Conservation (phyloP, 2,113 vertebrate genomes). For the Oryzias javanicus region DNA sequence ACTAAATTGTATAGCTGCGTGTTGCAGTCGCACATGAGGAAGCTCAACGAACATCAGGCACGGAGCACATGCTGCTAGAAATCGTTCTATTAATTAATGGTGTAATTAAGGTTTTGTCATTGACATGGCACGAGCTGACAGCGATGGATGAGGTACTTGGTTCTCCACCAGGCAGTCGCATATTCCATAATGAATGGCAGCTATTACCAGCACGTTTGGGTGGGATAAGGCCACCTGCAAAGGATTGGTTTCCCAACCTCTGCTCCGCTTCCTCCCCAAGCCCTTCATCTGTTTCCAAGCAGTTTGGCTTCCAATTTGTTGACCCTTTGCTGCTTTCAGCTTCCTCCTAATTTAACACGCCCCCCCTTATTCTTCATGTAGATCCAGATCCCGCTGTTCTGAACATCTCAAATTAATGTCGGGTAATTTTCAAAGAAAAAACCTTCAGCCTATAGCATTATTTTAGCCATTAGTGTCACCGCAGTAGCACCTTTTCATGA, state of each 20-base stretch:
- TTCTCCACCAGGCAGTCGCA: conserved; percentile 80
- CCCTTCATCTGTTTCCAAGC: conserved; percentile 57
- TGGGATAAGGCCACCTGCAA: conserved; percentile 89
- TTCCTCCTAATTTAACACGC: conserved; percentile 52
- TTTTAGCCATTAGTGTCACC: conserved; percentile 31
- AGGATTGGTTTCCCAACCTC: conserved; percentile 75
- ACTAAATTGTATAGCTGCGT: conserved; percentile 59
- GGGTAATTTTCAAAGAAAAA: conserved; percentile 50
- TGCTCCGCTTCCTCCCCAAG: conserved; percentile 34
- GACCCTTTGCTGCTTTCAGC: conserved; percentile 60
- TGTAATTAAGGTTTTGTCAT: conserved; percentile 99
- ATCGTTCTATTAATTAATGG: conserved; percentile 99
- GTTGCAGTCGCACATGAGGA: conserved; percentile 84
- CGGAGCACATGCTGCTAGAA: conserved; percentile 83
- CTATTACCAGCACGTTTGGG: conserved; percentile 91
- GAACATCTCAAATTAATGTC: conserved; percentile 52
- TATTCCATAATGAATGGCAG: conserved; percentile 93
- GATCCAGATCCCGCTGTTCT: conserved; percentile 42
- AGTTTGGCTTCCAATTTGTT: conserved; percentile 55
- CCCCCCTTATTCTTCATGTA: conserved; percentile 29
- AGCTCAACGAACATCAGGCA: conserved; percentile 89
- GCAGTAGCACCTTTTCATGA: conserved; percentile 23
- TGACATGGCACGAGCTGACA: conserved; percentile 95
- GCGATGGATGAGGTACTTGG: conserved; percentile 88
- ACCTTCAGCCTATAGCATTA: conserved; percentile 30